These are phyloP conservation scores for Drosophila paranaensis DNA, from an alignment of 2,888 invertebrate genomes.

Conservation along the genomic window DNA sequence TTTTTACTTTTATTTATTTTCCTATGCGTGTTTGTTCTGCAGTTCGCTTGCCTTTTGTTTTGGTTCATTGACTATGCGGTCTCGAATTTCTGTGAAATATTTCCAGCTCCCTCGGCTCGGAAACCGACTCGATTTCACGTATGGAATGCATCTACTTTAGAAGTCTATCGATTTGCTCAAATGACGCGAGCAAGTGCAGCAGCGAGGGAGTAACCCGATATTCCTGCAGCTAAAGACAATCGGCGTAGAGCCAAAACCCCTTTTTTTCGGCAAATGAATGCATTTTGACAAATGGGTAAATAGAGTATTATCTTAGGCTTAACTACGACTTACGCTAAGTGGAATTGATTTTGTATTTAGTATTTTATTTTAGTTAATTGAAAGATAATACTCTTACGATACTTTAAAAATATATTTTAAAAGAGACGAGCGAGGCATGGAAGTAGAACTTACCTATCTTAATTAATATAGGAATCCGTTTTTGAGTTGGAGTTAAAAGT, in stretches of 20 bases:
- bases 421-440: not conserved
- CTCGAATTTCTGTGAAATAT: conserved; percentile 67
- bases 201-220: conserved; percentile 36
- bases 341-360: not conserved
- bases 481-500: no score
- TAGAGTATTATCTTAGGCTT: not conserved
- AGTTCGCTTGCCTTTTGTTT: conserved; percentile 46
- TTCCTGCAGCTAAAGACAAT: conserved; percentile 4
- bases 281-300: not conserved
- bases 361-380: not conserved
- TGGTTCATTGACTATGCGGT: conserved; percentile 78
- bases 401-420: not conserved
- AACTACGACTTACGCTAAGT: conserved; percentile 1
- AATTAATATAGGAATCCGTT: no score
- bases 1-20: conserved; percentile 41
- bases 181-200: conserved; percentile 28
- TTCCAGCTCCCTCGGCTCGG: conserved; percentile 6
- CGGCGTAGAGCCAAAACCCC: not conserved
- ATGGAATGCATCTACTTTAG: conserved; percentile 43
- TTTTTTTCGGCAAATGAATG: not conserved
- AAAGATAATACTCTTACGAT: not conserved
- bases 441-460: no score
- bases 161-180: conserved; percentile 44
- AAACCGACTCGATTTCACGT: conserved; percentile 17
- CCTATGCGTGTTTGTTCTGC: conserved; percentile 24